A percentile compares a stretch with the other conserved stretches of the same genome.
Conservation (phyloP, 2,797 vertebrate species). For the Arnoldichthys spilopterus region DNA sequence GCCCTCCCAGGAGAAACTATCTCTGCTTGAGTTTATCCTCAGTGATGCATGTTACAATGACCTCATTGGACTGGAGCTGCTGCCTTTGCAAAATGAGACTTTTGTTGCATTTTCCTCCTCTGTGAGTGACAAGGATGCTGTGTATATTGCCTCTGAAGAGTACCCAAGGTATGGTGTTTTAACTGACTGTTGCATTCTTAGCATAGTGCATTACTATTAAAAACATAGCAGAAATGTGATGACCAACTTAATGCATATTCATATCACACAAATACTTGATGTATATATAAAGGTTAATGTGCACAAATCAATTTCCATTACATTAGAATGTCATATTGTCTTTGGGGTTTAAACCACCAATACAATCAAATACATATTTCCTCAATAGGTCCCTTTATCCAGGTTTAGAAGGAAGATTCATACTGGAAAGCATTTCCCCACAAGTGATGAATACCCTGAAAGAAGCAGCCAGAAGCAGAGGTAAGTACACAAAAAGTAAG, state of each 20-base stretch:
- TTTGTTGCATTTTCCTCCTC: slow-evolving; percentile 91
- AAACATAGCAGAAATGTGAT: too few species aligned
- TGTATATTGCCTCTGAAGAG: slow-evolving; percentile 92
- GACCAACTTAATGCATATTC: neutral
- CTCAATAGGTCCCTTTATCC: slow-evolving; percentile 88
- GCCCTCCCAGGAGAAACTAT: slow-evolving; percentile 83
- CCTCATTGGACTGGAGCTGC: slow-evolving; percentile 92
- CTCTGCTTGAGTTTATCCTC: slow-evolving; percentile 90
- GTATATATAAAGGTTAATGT: neutral
- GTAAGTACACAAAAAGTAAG: slow-evolving; percentile 72
- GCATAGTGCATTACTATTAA: neutral
- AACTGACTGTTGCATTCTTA: neutral
- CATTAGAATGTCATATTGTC: neutral
- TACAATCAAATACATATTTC: slow-evolving; percentile 32
- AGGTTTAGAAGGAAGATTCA: slow-evolving; percentile 90
- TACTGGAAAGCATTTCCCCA: slow-evolving; percentile 88
- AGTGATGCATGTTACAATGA: slow-evolving; percentile 90
- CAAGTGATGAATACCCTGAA: slow-evolving; percentile 87
- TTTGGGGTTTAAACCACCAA: neutral
- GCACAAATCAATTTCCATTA: neutral
- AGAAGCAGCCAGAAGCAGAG: slow-evolving; percentile 92
- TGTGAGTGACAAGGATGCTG: slow-evolving; percentile 88
- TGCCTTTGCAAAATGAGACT: slow-evolving; percentile 89
- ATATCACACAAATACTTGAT: neutral
- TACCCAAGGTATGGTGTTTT: slow-evolving; percentile 85